Evolutionary conservation across 2,797 vertebrate genomes (phyloP).

Genomic region (Peromyscus eremicus): DNA sequence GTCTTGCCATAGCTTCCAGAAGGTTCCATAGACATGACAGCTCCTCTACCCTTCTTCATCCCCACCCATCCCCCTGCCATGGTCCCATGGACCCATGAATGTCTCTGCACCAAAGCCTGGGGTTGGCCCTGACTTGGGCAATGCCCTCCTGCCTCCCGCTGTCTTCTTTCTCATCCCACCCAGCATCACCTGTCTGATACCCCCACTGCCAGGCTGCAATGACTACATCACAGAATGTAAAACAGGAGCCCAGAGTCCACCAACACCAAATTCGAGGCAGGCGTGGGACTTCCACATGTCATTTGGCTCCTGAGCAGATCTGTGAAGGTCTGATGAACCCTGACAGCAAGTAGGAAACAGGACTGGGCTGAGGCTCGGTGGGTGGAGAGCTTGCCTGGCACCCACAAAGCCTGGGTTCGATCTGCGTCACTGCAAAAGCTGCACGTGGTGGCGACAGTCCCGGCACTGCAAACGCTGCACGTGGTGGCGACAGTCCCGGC

Average conservation of each 20-base stretch:
- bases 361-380: not conserved
- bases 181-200: accelerated
- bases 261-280: not conserved
- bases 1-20: not conserved
- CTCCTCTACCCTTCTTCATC: not conserved
- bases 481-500: not conserved
- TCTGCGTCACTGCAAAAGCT: not conserved
- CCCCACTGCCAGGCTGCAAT: not conserved
- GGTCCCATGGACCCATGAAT: not conserved
- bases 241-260: not conserved
- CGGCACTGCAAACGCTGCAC: not conserved
- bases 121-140: not conserved
- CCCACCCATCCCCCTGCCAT: no score
- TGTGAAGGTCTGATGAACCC: not conserved
- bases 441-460: not conserved
- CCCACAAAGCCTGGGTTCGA: not conserved
- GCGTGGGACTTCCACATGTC: not conserved
- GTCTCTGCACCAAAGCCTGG: no score
- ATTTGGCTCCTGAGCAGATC: not conserved
- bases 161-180: not conserved
- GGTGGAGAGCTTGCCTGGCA: not conserved
- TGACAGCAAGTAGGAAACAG: not conserved
- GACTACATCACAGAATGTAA: not conserved
- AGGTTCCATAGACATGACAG: not conserved
- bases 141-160: accelerated